These are phyloP conservation scores for Colistium nudipinnis DNA, from an alignment of 2,113 vertebrate genomes.

Conservation along the genomic window DNA sequence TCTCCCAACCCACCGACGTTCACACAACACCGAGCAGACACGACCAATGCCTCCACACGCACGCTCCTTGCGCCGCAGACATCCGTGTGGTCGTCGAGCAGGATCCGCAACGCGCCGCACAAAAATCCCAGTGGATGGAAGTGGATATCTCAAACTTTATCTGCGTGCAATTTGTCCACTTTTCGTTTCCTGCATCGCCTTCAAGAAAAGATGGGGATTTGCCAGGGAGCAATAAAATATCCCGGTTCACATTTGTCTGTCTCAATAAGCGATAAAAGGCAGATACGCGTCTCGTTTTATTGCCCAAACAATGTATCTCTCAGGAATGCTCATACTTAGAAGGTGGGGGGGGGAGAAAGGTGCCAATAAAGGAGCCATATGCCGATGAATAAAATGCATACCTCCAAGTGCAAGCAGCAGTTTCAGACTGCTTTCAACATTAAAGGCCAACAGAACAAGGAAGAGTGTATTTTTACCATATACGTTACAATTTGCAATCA, in stretches of 20 bases:
- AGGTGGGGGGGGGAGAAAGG: not conserved
- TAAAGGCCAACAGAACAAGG: not conserved
- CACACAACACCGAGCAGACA: slow-evolving; percentile 11
- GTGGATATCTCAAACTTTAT: slow-evolving; percentile 30
- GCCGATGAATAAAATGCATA: not conserved
- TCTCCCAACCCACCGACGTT: slow-evolving; percentile 38
- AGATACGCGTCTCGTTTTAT: slow-evolving; percentile 6
- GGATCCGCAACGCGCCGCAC: slow-evolving; percentile 33
- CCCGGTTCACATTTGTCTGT: slow-evolving; percentile 1
- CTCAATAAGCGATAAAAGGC: not conserved
- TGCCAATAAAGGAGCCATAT: not conserved
- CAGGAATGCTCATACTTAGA: not conserved
- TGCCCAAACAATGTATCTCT: not conserved
- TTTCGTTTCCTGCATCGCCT: slow-evolving; percentile 13
- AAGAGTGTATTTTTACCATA: not conserved
- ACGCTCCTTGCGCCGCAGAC: slow-evolving; percentile 20
- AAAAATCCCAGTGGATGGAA: slow-evolving; percentile 25
- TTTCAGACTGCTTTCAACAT: not conserved
- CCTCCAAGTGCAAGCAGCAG: not conserved
- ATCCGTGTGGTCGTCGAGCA: slow-evolving; percentile 17
- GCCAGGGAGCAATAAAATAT: slow-evolving; percentile 15
- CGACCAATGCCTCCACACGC: slow-evolving; percentile 16
- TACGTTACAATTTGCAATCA: slow-evolving; percentile 19
- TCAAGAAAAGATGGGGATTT: slow-evolving; percentile 2
- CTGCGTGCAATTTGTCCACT: slow-evolving; percentile 10